These are phyloP conservation scores for Apodemia zela DNA, from an alignment of 2,888 invertebrate genomes.

Conservation along the genomic window DNA sequence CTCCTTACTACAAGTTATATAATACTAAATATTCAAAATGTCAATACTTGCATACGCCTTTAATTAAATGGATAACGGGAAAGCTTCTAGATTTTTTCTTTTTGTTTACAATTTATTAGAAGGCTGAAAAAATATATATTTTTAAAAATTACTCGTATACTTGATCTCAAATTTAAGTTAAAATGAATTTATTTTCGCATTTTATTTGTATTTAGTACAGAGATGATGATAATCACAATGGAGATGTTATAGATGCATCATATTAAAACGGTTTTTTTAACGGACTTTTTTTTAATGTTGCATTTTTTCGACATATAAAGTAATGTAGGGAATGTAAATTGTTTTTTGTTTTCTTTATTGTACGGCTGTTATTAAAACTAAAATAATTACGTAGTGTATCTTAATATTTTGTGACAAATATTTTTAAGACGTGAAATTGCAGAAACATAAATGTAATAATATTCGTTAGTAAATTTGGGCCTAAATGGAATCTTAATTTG, in stretches of 20 bases:
- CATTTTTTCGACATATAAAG: too few relatives aligned
- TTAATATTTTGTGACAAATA: too few relatives aligned
- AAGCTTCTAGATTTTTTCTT: too few relatives aligned
- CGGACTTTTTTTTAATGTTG: not conserved
- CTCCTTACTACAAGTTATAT: too few relatives aligned
- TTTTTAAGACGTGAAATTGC: not conserved
- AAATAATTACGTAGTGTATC: too few relatives aligned
- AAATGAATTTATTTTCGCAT: not conserved
- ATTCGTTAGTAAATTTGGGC: not conserved
- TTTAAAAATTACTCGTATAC: not conserved
- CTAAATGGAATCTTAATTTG: not conserved
- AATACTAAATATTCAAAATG: too few relatives aligned
- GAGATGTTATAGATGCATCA: not conserved
- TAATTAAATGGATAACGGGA: too few relatives aligned
- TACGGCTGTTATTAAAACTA: too few relatives aligned
- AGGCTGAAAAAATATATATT: not conserved
- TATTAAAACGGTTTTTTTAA: not conserved
- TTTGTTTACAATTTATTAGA: not conserved
- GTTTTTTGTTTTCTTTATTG: too few relatives aligned
- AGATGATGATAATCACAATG: not conserved
- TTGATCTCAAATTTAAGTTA: not conserved
- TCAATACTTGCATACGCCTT: too few relatives aligned
- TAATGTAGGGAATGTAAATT: too few relatives aligned
- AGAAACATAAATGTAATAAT: not conserved
- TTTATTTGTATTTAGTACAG: not conserved